Evolutionary conservation across 1,140 invertebrate genomes (phyloP).

Genomic region (Drosophila novamexicana): DNA sequence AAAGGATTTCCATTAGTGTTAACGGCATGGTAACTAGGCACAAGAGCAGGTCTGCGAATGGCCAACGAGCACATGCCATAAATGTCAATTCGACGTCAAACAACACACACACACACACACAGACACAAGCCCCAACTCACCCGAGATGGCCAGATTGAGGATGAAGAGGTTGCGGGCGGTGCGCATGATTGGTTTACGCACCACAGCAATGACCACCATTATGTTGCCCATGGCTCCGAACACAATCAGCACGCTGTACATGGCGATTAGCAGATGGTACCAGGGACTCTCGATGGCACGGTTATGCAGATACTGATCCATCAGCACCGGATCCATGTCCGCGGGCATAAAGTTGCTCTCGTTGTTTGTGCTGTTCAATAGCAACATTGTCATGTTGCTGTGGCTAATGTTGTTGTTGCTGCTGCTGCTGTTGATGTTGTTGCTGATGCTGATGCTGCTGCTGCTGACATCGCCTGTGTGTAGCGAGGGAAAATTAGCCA

Average conservation of each 20-base stretch:
- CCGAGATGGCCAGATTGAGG: slow-evolving; percentile 93
- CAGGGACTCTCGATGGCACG: slow-evolving; percentile 88
- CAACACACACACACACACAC: neutral
- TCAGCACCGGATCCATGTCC: slow-evolving; percentile 74
- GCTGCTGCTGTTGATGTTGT: neutral
- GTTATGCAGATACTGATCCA: slow-evolving; percentile 88
- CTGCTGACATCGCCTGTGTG: neutral
- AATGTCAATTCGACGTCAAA: slow-evolving; percentile 19
- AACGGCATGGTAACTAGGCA: slow-evolving; percentile 94
- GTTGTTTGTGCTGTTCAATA: slow-evolving; percentile 30
- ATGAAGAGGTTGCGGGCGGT: slow-evolving; percentile 95
- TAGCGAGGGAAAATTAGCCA: slow-evolving; percentile 20
- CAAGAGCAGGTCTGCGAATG: slow-evolving; percentile 88
- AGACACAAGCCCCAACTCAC: slow-evolving; percentile 53
- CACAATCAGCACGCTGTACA: slow-evolving; percentile 90
- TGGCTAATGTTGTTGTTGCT: slow-evolving; percentile 6
- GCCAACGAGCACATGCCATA: slow-evolving; percentile 18
- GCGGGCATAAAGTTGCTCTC: slow-evolving; percentile 29
- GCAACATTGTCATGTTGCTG: slow-evolving; percentile 12
- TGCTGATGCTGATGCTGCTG: neutral
- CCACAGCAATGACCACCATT: slow-evolving; percentile 91
- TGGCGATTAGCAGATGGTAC: slow-evolving; percentile 88
- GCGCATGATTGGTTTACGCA: slow-evolving; percentile 92
- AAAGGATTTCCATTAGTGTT: slow-evolving; percentile 92
- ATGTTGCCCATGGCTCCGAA: slow-evolving; percentile 92